Conservation (phyloP, 37 sponge, comb jelly and placozoan species). For the Diacarnus erythraeanus region DNA sequence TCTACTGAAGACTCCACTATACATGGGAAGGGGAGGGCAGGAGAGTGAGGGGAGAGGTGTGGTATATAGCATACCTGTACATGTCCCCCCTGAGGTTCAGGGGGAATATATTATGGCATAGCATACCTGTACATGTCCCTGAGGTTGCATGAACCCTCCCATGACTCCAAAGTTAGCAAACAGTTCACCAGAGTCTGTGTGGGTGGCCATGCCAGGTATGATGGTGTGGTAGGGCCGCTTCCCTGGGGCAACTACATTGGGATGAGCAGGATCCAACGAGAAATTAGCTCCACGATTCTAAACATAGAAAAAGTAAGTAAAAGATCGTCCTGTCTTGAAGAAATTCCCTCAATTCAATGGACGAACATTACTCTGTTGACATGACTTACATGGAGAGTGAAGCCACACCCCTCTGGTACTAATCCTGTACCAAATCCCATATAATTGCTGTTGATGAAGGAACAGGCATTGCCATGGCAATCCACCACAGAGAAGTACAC, state of each 20-base stretch:
- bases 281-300: constrained; percentile 87
- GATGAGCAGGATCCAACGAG: constrained; percentile 72
- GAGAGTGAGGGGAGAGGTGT: too few relatives aligned
- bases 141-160: constrained; percentile 94
- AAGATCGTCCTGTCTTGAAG: not conserved
- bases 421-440: constrained; percentile 91
- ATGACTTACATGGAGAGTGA: constrained; percentile 75
- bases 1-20: too few relatives aligned
- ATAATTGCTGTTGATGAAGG: constrained; percentile 93
- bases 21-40: too few relatives aligned
- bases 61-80: too few relatives aligned
- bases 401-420: constrained; percentile 85
- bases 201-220: constrained; percentile 90
- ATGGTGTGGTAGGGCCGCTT: constrained; percentile 91
- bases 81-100: too few relatives aligned
- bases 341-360: not conserved
- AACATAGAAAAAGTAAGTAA: not conserved
- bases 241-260: constrained; percentile 66
- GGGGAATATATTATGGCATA: too few relatives aligned
- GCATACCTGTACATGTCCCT: constrained; percentile 90
- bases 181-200: constrained; percentile 59
- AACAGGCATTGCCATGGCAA: constrained; percentile 80
- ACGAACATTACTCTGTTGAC: not conserved
- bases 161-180: constrained; percentile 83
- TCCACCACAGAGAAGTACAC: constrained; percentile 80